These are phyloP conservation scores for Tetragonula carbonaria DNA, from an alignment of 2,888 invertebrate genomes.

Conservation along the genomic window DNA sequence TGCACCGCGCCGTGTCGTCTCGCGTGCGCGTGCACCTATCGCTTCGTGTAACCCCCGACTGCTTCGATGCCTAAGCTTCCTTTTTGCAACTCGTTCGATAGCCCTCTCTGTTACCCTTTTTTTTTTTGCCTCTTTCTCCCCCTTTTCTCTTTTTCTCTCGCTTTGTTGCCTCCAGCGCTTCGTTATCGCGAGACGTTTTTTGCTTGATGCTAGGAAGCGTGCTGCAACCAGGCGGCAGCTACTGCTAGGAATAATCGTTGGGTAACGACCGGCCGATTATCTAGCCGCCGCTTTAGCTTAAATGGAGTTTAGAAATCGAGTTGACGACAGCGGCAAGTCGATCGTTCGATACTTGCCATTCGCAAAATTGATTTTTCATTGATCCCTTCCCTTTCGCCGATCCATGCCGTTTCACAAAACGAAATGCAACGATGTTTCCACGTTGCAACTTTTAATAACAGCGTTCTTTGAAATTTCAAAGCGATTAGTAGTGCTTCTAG, in stretches of 20 bases:
- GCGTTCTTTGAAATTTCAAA: not conserved
- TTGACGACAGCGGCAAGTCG: not conserved
- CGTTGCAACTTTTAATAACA: not conserved
- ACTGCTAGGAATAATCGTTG: not conserved
- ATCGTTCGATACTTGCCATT: not conserved
- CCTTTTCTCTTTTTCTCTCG: not conserved
- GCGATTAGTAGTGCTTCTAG: not conserved
- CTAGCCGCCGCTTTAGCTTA: not conserved
- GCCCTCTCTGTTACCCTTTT: not conserved
- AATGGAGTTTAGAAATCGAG: not conserved
- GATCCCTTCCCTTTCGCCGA: not conserved
- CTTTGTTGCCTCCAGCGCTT: not conserved
- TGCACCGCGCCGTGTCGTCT: conserved; percentile 17
- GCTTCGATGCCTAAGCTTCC: conserved; percentile 17
- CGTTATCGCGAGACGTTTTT: conserved; percentile 27
- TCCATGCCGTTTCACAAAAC: too few relatives aligned
- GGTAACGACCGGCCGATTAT: not conserved
- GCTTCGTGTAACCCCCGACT: not conserved
- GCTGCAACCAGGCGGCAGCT: not conserved
- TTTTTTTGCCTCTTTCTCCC: not conserved
- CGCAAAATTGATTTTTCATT: not conserved
- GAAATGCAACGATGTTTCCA: not conserved
- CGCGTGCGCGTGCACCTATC: not conserved
- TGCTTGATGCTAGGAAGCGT: not conserved
- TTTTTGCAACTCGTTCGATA: conserved; percentile 14